phyloP scores from a whole-genome alignment of 2,797 vertebrate genomes.

The Acrossocheilus wenchowensis region DNA sequence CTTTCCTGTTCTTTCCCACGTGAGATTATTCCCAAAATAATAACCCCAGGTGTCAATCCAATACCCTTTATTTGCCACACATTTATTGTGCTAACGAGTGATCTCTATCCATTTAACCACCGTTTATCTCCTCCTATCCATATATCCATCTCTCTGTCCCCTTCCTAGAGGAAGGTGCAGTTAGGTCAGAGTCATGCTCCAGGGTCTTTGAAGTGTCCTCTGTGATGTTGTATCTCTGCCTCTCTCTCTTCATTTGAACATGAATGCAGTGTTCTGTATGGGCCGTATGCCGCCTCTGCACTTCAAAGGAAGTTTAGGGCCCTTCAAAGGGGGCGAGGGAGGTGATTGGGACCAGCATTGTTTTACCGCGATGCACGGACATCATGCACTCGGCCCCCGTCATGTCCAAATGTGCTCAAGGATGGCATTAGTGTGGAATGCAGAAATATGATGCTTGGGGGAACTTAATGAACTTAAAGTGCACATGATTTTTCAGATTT shows the following conservation, averaged over 20 bases:
- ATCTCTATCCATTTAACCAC: slow-evolving; percentile 45
- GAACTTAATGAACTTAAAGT: not conserved
- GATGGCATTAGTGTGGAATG: not conserved
- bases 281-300: slow-evolving; percentile 71
- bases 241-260: slow-evolving; percentile 80
- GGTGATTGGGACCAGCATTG: slow-evolving; percentile 65
- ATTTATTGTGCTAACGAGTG: slow-evolving; percentile 51
- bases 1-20: not conserved
- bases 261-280: slow-evolving; percentile 79
- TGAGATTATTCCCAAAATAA: not conserved
- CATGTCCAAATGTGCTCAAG: slow-evolving; percentile 5
- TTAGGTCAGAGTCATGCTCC: slow-evolving; percentile 53
- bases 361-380: slow-evolving; percentile 38
- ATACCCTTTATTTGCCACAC: not conserved
- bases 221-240: slow-evolving; percentile 50
- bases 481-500: not conserved
- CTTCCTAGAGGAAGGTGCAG: slow-evolving; percentile 62
- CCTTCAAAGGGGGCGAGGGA: slow-evolving; percentile 85
- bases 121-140: slow-evolving; percentile 51
- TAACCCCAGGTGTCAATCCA: not conserved
- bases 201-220: slow-evolving; percentile 60
- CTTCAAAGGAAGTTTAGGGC: slow-evolving; percentile 78
- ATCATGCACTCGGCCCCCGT: slow-evolving; percentile 31
- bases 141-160: slow-evolving; percentile 51
- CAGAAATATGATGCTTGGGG: not conserved